These are phyloP conservation scores for Vesta saturnalis DNA, from an alignment of 2,888 invertebrate species.

Conservation along the genomic window DNA sequence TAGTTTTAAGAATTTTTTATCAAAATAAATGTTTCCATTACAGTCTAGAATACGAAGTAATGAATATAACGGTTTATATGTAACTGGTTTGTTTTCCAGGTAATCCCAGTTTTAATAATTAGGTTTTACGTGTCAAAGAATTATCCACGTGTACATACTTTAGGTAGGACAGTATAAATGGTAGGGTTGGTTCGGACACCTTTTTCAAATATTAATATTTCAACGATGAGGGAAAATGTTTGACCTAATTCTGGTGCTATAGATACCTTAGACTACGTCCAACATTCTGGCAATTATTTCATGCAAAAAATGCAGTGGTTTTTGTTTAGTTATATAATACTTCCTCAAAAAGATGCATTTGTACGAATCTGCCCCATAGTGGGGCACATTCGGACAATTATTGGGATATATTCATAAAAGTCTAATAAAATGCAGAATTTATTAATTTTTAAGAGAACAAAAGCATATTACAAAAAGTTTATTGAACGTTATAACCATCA, in stretches of 20 bases:
- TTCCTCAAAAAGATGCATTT: neutral
- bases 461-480: neutral
- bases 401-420: neutral
- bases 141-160: no score
- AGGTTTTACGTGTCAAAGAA: no score
- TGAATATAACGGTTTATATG: neutral
- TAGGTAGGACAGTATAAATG: no score
- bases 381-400: neutral
- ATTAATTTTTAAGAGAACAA: neutral
- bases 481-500: no score
- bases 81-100: no score
- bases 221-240: neutral
- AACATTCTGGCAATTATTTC: neutral
- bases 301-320: neutral
- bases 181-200: neutral
- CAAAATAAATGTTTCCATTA: no score
- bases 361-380: neutral
- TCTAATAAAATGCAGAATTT: neutral
- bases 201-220: slow-evolving; percentile 10
- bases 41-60: no score
- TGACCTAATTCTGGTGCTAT: neutral
- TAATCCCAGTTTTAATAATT: no score
- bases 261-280: neutral
- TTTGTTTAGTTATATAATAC: neutral
- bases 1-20: no score